These are phyloP conservation scores for Prionailurus bengalensis DNA, from an alignment of 2,113 vertebrate genomes.

Conservation along the genomic window DNA sequence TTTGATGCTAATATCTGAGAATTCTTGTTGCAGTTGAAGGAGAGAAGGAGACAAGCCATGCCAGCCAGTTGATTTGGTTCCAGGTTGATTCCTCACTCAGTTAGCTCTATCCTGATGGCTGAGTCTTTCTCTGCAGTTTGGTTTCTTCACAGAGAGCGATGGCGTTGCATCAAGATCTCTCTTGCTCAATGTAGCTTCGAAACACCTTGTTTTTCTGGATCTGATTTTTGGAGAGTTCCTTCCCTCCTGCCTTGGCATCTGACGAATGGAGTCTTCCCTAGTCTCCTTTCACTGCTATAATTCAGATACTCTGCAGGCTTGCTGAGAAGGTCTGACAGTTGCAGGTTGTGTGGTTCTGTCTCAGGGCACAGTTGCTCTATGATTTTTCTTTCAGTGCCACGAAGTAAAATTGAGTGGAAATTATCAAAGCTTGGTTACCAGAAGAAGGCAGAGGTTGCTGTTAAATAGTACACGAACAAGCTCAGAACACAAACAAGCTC, in stretches of 20 bases:
- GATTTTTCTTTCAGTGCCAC: neutral
- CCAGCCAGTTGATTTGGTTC: accelerated
- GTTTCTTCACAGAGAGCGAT: neutral
- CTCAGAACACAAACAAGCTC: neutral
- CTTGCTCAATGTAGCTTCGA: neutral
- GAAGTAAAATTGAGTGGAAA: neutral
- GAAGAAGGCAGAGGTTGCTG: neutral
- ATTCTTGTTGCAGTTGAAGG: neutral
- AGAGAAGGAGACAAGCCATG: accelerated
- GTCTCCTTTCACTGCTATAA: neutral
- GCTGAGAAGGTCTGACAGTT: neutral
- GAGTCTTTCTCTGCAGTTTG: neutral
- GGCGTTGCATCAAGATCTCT: neutral
- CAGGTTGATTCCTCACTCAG: neutral
- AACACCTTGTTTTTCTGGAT: neutral
- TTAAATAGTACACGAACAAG: neutral
- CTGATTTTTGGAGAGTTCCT: neutral
- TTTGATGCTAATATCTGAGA: neutral
- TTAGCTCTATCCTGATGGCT: too few species aligned
- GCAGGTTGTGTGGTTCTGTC: neutral
- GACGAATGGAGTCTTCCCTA: neutral
- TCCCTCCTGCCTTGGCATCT: neutral
- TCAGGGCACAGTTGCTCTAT: neutral
- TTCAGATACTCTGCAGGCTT: neutral
- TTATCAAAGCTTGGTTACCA: neutral